Evolutionary conservation across 2,888 invertebrate genomes (phyloP).

Genomic region (Thymelicus sylvestris): DNA sequence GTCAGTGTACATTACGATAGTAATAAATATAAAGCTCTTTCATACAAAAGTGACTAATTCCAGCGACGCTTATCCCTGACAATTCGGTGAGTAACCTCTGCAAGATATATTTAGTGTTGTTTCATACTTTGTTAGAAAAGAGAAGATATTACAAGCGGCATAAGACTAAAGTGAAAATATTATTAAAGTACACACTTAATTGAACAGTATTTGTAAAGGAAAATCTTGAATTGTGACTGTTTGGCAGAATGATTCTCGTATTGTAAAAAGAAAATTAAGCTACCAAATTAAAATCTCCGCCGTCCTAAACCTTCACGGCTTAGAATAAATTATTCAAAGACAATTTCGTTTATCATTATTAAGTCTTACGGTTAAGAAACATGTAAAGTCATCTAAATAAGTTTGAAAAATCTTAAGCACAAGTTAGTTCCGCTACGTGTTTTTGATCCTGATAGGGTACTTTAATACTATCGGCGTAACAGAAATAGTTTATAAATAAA

Average conservation of each 20-base stretch:
- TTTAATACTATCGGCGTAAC: neutral
- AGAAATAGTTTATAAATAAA: conserved; percentile 4
- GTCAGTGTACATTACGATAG: conserved; percentile 6
- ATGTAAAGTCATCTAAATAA: too few species aligned
- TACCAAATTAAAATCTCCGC: too few species aligned
- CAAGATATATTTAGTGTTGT: conserved; percentile 25
- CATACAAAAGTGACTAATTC: conserved; percentile 31
- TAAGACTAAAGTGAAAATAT: neutral
- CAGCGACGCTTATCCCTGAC: conserved; percentile 11
- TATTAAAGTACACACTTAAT: conserved; percentile 6
- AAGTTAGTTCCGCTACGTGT: too few species aligned
- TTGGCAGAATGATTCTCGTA: too few species aligned
- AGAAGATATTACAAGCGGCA: neutral
- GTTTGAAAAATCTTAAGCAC: too few species aligned
- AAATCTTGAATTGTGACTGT: too few species aligned
- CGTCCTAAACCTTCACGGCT: too few species aligned
- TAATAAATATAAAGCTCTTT: conserved; percentile 10
- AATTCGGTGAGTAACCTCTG: conserved; percentile 24
- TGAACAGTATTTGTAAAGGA: neutral
- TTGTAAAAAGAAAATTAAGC: too few species aligned
- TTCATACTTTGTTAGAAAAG: conserved; percentile 6
- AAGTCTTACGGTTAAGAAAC: too few species aligned
- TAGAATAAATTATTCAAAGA: too few species aligned
- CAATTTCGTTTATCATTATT: too few species aligned
- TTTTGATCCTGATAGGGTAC: neutral